Evolutionary conservation across 1,140 invertebrate species (phyloP).

Genomic region (Drosophila sp.): DNA sequence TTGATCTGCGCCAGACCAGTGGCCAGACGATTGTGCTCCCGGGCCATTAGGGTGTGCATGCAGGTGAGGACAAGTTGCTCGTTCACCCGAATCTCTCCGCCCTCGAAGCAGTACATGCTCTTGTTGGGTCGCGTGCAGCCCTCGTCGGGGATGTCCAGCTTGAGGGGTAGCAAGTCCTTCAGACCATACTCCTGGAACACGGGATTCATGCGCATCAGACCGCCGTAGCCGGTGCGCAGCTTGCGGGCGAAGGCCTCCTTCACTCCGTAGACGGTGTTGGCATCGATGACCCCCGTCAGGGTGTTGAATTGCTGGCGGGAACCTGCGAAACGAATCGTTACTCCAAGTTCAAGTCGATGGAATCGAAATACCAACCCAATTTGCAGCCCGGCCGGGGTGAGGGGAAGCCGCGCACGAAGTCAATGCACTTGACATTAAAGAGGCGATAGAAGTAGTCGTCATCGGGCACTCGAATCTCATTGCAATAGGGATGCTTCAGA

Average conservation of each 20-base stretch:
- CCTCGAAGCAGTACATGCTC: constrained; percentile 96
- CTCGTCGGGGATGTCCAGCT: constrained; percentile 94
- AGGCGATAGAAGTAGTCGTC: constrained; percentile 96
- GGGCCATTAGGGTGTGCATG: constrained; percentile 95
- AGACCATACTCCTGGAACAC: constrained; percentile 93
- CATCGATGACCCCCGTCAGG: constrained; percentile 88
- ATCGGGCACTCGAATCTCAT: constrained; percentile 94
- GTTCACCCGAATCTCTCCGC: constrained; percentile 96
- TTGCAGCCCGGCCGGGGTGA: constrained; percentile 92
- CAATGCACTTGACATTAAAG: constrained; percentile 92
- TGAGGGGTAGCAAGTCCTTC: constrained; percentile 94
- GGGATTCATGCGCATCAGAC: constrained; percentile 93
- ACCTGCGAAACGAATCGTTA: constrained; percentile 81
- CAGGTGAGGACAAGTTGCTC: constrained; percentile 95
- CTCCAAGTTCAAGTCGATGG: background rate
- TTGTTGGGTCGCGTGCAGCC: constrained; percentile 95
- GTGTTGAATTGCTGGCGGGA: constrained; percentile 92
- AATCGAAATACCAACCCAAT: constrained; percentile 85
- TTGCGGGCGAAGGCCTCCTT: constrained; percentile 91
- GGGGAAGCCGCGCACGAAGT: constrained; percentile 94
- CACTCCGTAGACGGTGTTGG: constrained; percentile 92
- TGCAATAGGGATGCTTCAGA: constrained; percentile 94
- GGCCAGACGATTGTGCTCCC: constrained; percentile 94
- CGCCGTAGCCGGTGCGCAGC: constrained; percentile 90
- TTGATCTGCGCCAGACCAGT: constrained; percentile 90